Evolutionary conservation across 2,888 invertebrate species (phyloP).

Genomic region (Catotricha subobsoleta): DNA sequence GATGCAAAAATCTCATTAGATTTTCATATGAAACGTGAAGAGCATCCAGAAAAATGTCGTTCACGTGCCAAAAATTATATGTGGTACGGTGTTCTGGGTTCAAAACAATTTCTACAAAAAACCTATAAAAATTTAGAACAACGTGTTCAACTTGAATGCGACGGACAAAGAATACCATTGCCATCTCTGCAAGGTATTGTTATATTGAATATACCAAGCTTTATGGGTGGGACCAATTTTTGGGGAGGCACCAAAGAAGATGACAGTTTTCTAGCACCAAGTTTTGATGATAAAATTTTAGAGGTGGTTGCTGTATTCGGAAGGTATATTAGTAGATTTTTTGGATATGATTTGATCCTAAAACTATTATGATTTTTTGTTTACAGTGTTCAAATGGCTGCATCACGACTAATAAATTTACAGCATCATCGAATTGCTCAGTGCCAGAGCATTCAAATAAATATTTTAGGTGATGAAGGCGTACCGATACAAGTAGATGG

Average conservation of each 20-base stretch:
- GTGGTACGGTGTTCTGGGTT: conserved; percentile 72
- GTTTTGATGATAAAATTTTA: conserved; percentile 87
- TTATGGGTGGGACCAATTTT: conserved; percentile 97
- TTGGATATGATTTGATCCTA: not conserved
- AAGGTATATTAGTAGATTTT: conserved; percentile 29
- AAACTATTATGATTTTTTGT: not conserved
- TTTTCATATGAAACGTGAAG: conserved; percentile 92
- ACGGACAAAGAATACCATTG: conserved; percentile 85
- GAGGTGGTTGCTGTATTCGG: conserved; percentile 98
- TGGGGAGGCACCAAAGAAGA: conserved; percentile 92
- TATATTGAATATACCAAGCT: conserved; percentile 88
- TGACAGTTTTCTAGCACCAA: conserved; percentile 79
- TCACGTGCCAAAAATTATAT: conserved; percentile 89
- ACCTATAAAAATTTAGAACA: conserved; percentile 94
- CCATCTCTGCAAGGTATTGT: conserved; percentile 94
- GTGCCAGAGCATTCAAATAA: conserved; percentile 89
- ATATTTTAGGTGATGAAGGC: conserved; percentile 80
- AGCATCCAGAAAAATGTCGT: conserved; percentile 90
- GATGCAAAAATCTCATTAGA: conserved; percentile 95
- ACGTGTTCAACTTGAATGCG: conserved; percentile 86
- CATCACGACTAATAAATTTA: conserved; percentile 81
- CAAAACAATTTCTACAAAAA: conserved; percentile 67
- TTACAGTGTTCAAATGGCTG: conserved; percentile 74
- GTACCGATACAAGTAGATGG: conserved; percentile 95
- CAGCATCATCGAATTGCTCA: conserved; percentile 96